Base-by-base conservation (phyloP, 2,113 vertebrate genomes). In the Ammodramus savannarum region DNA sequence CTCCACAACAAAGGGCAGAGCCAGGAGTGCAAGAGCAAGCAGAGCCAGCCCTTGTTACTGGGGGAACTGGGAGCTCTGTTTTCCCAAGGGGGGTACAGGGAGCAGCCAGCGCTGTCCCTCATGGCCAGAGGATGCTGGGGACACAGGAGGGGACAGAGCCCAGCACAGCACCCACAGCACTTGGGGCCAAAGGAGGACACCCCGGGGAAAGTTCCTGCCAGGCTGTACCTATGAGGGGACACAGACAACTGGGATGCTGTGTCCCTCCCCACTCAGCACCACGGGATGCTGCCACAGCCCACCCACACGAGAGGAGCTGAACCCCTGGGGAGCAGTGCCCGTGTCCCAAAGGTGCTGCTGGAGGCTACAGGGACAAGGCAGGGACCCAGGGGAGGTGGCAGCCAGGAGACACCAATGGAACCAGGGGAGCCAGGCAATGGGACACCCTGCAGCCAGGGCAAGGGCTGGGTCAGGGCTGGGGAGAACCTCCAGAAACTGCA, bases 301-400 rank as follows among this genome's bases (percentile, higher is more conserved):
- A 26, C 5, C 18, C 31, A 13, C 0, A 1, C 0, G 0, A 9
- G 27, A 20, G 38, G 7, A 49, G 29, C 17, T 0, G 29, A 74
- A 23, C 13, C 19, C 8, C 0, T 7, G 32, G 29, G n/a, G 41
- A 0, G 3, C 7, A 34, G 15, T 0, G 3, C 7, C 26, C 2
- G 0, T 18, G 11, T 13, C 16, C 1, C 8, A 68, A 14, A n/a
- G 21, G n/a, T 2, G 57, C n/a, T 52, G 44, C 48, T 26, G 39
- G 52, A 51, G 21, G 16, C 31, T 7, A 5, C 0, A 0, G 36
- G 16, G 15, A 29, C 4, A 5, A 51, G 17, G 10, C 13, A 19
- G 26, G 48, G 43, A 27, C 14, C 12, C 48, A 2, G 12, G 7
- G 29, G 3, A 46, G 0, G 0, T 0, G 38, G 25, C 12, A 6